These are phyloP conservation scores for Spermophilus dauricus DNA, from an alignment of 2,113 vertebrate genomes.

Conservation along the genomic window DNA sequence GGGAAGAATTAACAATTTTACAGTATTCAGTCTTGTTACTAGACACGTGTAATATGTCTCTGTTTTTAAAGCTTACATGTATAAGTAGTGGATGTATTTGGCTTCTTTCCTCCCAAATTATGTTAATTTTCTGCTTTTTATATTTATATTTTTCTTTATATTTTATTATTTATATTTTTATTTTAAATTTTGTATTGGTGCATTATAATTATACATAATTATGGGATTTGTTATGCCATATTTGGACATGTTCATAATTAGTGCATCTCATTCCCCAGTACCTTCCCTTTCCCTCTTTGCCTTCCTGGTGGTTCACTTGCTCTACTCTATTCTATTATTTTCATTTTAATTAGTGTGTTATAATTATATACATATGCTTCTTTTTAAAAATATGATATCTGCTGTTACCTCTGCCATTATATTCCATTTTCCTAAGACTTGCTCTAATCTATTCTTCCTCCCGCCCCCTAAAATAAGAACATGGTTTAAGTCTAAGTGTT, in stretches of 20 bases:
- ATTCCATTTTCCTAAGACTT: slow-evolving; percentile 6
- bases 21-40: neutral
- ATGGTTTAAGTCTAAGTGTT: neutral
- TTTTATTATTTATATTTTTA: neutral
- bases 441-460: neutral
- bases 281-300: too few species aligned
- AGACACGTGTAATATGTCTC: neutral
- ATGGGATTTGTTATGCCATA: too few species aligned
- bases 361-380: neutral
- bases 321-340: too few species aligned
- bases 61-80: slow-evolving; percentile 57
- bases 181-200: too few species aligned
- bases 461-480: neutral
- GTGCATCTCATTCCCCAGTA: too few species aligned
- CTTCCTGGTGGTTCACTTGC: too few species aligned
- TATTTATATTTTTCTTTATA: too few species aligned
- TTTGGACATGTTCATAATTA: too few species aligned
- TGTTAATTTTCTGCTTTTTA: neutral
- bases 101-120: neutral
- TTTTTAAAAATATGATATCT: neutral
- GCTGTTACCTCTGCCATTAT: neutral
- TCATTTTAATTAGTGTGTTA: too few species aligned
- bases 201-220: too few species aligned
- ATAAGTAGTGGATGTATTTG: neutral
- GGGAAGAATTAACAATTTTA: slow-evolving; percentile 30